Evolutionary conservation across 2,797 vertebrate species (phyloP), one percentile per base, ranked within the genome.

Genomic region (Eulemur mongoz): DNA sequence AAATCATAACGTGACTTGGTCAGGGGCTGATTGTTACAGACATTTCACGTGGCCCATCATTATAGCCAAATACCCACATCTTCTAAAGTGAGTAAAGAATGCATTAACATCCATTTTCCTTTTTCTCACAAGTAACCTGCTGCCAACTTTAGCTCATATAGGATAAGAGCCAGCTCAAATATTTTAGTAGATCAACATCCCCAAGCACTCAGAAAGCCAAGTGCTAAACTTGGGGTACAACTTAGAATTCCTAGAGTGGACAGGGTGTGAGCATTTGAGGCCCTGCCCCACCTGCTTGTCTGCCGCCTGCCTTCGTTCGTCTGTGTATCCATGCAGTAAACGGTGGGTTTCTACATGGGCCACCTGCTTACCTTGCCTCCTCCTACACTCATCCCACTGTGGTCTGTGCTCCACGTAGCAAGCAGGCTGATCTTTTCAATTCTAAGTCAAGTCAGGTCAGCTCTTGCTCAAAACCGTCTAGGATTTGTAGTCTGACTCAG

Each of bases 321-420:
- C 63, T 63, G 15, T 35, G 27, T 30, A 20, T n/a, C 15, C 40
- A 18, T 15, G 50, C 59, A 20, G 0, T 20, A 27, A 13, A 25
- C 9, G 2, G 30, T 17, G 20, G 59, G 18, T 22, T 48, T 82
- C 45, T 70, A 7, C 4, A 2, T 9, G 2, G 20, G 61, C 40
- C 27, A 23, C 65, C 50, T 2, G 1, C 81, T 40, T 23, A 15
- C 3, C 48, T 12, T 9, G 59, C 72, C 80, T 54, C 20, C 54
- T 5, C 23, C 75, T 57, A 0, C 0, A 0, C 59, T 50, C 43
- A 65, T 52, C 40, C 15, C 1, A 1, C 27, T 13, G 0, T 7
- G 2, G 4, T 52, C 14, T 89, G 11, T 70, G 54, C 45, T 69
- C 15, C 48, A 65, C 38, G 13, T 3, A 38, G 35, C 38, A 59